Conservation (phyloP, 2,888 invertebrate species). For the Zaprionus obscuricornis region DNA sequence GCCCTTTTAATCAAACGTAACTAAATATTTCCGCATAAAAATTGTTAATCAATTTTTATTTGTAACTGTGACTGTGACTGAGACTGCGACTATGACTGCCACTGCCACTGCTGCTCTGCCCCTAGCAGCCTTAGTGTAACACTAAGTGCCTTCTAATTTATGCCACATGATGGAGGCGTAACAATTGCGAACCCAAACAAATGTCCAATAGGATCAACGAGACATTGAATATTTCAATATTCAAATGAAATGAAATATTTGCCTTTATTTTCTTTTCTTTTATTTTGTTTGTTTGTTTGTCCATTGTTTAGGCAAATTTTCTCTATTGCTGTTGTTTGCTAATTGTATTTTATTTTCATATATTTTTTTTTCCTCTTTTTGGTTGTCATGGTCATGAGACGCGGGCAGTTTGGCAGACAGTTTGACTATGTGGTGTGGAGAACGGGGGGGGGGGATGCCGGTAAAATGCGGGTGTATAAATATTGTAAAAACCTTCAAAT, state of each 20-base stretch:
- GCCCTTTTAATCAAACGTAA: constrained; percentile 58
- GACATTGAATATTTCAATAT: constrained; percentile 34
- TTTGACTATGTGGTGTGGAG: not conserved
- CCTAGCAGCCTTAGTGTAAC: constrained; percentile 13
- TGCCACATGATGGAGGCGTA: constrained; percentile 62
- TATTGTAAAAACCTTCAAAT: constrained; percentile 15
- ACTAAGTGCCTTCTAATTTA: constrained; percentile 73
- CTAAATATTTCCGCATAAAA: constrained; percentile 74
- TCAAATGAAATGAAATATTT: constrained; percentile 43
- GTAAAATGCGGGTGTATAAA: constrained; percentile 38
- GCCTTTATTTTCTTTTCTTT: constrained; percentile 36
- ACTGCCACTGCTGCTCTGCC: constrained; percentile 13
- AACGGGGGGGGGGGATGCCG: not conserved
- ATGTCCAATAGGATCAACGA: constrained; percentile 30
- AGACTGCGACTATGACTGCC: too few relatives aligned
- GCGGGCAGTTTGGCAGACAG: constrained; percentile 31
- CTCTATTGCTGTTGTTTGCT: constrained; percentile 50
- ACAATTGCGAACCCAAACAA: constrained; percentile 61
- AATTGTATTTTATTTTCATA: constrained; percentile 43
- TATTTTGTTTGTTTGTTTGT: too few relatives aligned
- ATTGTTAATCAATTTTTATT: constrained; percentile 67
- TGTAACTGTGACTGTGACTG: constrained; percentile 8
- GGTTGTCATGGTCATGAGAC: constrained; percentile 34
- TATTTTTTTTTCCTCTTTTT: constrained; percentile 21
- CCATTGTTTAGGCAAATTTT: constrained; percentile 54